Conservation (phyloP, 2,888 invertebrate genomes). For the Nasonovia ribisnigri region DNA sequence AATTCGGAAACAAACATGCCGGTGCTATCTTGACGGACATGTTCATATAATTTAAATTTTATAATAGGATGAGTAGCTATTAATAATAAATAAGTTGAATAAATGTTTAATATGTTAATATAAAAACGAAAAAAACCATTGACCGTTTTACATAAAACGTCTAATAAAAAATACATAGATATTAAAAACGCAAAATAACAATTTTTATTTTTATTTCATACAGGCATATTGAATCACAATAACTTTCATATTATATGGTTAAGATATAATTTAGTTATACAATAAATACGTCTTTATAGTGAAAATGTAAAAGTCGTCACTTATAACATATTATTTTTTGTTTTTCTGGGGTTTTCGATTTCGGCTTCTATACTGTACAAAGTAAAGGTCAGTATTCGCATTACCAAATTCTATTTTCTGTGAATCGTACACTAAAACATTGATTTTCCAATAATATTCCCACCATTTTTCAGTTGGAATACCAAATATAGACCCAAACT, state of each 20-base stretch:
- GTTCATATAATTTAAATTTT: background rate
- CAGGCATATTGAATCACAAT: background rate
- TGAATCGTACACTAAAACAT: background rate
- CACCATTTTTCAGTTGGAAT: background rate
- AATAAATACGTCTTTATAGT: background rate
- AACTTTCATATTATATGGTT: background rate
- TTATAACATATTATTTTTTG: background rate
- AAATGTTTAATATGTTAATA: background rate
- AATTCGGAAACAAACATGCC: too few species aligned
- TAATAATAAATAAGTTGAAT: background rate
- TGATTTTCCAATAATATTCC: constrained; percentile 12
- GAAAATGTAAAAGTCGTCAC: background rate
- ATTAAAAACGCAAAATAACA: too few species aligned
- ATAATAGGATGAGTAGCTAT: background rate
- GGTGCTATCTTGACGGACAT: too few species aligned
- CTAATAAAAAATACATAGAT: too few species aligned
- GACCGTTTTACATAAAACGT: too few species aligned
- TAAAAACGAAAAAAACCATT: background rate
- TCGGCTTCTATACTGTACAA: background rate
- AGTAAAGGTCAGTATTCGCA: background rate
- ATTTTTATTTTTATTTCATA: background rate
- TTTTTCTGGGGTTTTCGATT: background rate
- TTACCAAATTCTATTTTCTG: background rate
- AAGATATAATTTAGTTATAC: background rate
- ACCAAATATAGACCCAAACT: background rate